Percentiles rank a stretch among this genome's conserved stretches.
These are phyloP conservation scores for Pelvicachromis taeniatus DNA, from an alignment of 2,113 vertebrate genomes.

Conservation along the genomic window DNA sequence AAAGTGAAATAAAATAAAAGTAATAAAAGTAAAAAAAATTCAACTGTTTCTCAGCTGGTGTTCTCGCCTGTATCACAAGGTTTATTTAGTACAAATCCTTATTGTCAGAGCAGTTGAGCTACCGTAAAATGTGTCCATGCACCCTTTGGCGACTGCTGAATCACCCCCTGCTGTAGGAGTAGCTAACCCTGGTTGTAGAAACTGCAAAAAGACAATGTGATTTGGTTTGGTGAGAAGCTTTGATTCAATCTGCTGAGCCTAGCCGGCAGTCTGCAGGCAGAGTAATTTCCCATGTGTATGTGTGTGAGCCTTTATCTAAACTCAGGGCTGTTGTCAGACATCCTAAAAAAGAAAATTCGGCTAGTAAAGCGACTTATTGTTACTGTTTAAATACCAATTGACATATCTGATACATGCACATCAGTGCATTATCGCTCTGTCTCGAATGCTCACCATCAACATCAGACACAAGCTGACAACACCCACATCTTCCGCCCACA, in stretches of 20 bases:
- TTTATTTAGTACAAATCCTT: background rate
- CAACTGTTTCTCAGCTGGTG: background rate
- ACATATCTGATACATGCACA: background rate
- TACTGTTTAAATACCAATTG: background rate
- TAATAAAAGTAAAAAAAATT: background rate
- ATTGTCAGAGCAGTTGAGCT: background rate
- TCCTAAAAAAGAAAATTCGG: background rate
- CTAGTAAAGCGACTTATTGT: background rate
- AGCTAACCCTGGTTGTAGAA: background rate
- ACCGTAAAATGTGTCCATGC: background rate
- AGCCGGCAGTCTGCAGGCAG: background rate
- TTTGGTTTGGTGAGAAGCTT: conserved; percentile 8
- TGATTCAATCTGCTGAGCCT: conserved; percentile 24
- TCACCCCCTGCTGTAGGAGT: background rate
- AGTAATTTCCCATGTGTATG: background rate
- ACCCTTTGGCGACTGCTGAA: background rate
- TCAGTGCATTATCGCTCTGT: background rate
- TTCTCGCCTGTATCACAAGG: background rate
- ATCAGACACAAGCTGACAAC: background rate
- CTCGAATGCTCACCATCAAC: background rate
- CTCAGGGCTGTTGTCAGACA: background rate
- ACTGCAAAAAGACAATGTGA: background rate
- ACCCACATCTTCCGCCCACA: background rate
- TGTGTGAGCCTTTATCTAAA: conserved; percentile 4
- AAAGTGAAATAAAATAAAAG: background rate